These are phyloP conservation scores for Ispidina picta DNA, from an alignment of 2,797 vertebrate genomes.

Conservation along the genomic window DNA sequence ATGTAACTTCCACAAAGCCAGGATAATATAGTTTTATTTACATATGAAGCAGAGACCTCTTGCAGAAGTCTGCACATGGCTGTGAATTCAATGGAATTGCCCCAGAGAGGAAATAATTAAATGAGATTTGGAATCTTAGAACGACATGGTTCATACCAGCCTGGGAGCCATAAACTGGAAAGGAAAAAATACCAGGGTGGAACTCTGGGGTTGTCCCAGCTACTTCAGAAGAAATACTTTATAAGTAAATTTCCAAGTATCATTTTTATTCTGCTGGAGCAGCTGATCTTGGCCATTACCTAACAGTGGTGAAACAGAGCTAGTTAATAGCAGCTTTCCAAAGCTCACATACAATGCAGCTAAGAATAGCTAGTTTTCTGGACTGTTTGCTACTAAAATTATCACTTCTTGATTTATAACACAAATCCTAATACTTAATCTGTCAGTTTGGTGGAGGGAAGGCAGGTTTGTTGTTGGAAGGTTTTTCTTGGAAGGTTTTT, in stretches of 20 bases:
- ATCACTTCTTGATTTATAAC: neutral
- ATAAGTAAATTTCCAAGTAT: neutral
- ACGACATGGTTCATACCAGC: constrained; percentile 37
- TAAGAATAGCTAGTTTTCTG: neutral
- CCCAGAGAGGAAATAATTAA: constrained; percentile 48
- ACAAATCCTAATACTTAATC: neutral
- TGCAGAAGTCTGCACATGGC: neutral
- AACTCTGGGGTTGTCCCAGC: neutral
- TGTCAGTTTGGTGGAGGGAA: neutral
- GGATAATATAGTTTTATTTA: neutral
- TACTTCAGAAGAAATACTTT: neutral
- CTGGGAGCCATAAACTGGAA: constrained; percentile 15
- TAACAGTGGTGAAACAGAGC: neutral
- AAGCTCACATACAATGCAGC: neutral
- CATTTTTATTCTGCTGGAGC: neutral
- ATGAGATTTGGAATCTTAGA: constrained; percentile 31
- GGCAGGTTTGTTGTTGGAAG: neutral
- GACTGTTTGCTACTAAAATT: neutral
- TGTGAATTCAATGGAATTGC: neutral
- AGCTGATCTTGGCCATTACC: neutral
- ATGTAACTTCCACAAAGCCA: neutral
- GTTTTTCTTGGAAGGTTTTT: neutral
- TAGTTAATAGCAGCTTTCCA: neutral
- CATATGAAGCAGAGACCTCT: neutral
- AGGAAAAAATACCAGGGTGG: neutral